Conservation (phyloP, 2,113 vertebrate genomes). For the Ciconia stormi region DNA sequence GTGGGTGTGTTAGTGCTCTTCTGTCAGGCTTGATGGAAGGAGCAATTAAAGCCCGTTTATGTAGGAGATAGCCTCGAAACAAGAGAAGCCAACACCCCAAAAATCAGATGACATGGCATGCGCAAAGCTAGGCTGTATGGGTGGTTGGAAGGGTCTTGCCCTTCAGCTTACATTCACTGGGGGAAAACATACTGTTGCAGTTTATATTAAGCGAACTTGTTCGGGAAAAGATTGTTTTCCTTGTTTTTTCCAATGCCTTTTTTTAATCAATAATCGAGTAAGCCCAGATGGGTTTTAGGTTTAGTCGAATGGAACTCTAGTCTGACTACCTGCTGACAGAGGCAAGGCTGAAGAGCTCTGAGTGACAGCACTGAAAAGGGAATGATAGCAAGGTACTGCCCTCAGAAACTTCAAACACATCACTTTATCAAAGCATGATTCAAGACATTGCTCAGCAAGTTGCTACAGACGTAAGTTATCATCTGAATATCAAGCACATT, state of each 20-base stretch:
- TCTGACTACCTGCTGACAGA: background rate
- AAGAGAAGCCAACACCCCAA: background rate
- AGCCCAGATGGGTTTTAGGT: background rate
- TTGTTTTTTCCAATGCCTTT: background rate
- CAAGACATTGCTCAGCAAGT: slow-evolving; percentile 21
- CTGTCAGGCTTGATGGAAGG: background rate
- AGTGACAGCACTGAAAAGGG: background rate
- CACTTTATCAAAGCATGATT: background rate
- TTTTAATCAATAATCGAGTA: background rate
- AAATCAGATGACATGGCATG: background rate
- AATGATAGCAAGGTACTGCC: background rate
- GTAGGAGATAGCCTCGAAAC: background rate
- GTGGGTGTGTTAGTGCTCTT: background rate
- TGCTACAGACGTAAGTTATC: background rate
- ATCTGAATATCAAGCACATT: slow-evolving; percentile 23
- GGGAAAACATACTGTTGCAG: background rate
- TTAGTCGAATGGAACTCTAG: background rate
- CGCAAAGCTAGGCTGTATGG: rapidly evolving
- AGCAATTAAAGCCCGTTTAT: background rate
- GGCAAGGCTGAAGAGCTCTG: background rate
- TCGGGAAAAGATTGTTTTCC: background rate
- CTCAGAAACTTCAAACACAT: background rate
- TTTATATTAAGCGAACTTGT: background rate
- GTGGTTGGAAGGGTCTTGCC: background rate
- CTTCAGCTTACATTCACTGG: background rate